Percentiles rank a stretch among this genome's conserved stretches.
Conservation (phyloP, 2,888 invertebrate species). For the Drosophila planitibia region DNA sequence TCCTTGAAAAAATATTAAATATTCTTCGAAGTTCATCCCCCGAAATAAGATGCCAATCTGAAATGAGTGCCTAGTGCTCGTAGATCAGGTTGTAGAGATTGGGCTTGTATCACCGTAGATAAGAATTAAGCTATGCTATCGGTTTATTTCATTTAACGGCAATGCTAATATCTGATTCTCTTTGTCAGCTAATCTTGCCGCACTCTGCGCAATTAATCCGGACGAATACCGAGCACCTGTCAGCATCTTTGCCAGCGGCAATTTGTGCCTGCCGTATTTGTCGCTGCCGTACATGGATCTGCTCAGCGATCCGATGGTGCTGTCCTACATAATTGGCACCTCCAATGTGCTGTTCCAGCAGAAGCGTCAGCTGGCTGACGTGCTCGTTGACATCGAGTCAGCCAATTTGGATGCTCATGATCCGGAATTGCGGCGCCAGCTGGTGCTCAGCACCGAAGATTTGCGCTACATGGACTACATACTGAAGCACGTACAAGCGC, state of each 20-base stretch:
- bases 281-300: slow-evolving; percentile 97
- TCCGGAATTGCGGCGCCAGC: slow-evolving; percentile 91
- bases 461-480: slow-evolving; percentile 97
- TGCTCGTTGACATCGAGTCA: slow-evolving; percentile 94
- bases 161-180: slow-evolving; percentile 2
- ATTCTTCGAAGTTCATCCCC: background rate
- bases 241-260: slow-evolving; percentile 94
- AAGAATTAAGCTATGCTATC: background rate
- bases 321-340: slow-evolving; percentile 96
- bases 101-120: background rate
- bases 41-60: background rate
- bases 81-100: background rate
- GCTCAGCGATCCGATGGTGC: slow-evolving; percentile 93
- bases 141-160: background rate
- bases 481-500: slow-evolving; percentile 90
- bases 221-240: slow-evolving; percentile 94
- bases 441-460: slow-evolving; percentile 97
- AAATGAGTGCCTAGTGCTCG: background rate
- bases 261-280: slow-evolving; percentile 97
- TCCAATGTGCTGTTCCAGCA: slow-evolving; percentile 99
- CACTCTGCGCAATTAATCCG: slow-evolving; percentile 82
- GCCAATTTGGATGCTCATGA: slow-evolving; percentile 93
- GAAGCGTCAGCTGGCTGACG: slow-evolving; percentile 96
- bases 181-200: slow-evolving; percentile 78
- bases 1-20: background rate